These are phyloP conservation scores for Perithous albicinctus DNA, from an alignment of 2,888 invertebrate genomes.

Conservation along the genomic window DNA sequence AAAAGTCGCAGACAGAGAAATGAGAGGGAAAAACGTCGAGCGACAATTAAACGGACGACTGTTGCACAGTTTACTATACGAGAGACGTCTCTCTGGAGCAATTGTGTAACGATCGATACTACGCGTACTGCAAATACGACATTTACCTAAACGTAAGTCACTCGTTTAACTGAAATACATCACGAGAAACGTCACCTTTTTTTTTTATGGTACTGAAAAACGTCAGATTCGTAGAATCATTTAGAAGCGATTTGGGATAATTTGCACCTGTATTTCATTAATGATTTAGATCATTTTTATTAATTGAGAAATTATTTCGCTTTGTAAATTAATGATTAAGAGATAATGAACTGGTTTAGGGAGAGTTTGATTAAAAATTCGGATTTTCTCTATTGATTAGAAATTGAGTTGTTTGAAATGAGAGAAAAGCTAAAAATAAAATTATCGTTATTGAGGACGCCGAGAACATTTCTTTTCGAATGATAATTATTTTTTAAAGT, in stretches of 20 bases:
- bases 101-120: slow-evolving; percentile 34
- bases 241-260: too few relatives aligned
- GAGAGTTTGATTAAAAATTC: neutral
- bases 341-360: neutral
- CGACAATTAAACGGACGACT: slow-evolving; percentile 40
- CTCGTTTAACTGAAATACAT: neutral
- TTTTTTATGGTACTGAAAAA: too few relatives aligned
- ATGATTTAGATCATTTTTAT: too few relatives aligned
- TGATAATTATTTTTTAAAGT: too few relatives aligned
- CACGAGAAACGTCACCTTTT: neutral
- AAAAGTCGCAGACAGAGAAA: slow-evolving; percentile 10
- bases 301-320: too few relatives aligned
- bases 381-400: neutral
- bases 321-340: too few relatives aligned
- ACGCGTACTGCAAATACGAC: neutral
- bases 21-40: slow-evolving; percentile 40
- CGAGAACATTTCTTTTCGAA: too few relatives aligned
- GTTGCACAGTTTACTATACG: slow-evolving; percentile 14
- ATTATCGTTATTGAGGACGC: too few relatives aligned
- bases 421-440: too few relatives aligned
- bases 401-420: too few relatives aligned
- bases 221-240: too few relatives aligned
- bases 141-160: neutral
- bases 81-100: neutral
- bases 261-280: too few relatives aligned